These are phyloP conservation scores for Parnassius apollo DNA, from an alignment of 2,888 invertebrate species.

Conservation along the genomic window DNA sequence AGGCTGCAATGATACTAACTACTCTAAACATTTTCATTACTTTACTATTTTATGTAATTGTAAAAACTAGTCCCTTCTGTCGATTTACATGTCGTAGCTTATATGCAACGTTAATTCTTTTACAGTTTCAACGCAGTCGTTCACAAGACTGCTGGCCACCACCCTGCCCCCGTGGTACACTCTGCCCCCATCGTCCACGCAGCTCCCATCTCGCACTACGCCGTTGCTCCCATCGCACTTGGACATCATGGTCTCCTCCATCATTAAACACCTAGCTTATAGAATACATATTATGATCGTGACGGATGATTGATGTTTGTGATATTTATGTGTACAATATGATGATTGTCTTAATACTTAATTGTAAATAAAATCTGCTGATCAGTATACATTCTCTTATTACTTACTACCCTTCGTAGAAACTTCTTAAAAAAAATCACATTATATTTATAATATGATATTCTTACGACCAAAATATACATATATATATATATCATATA, in stretches of 20 bases:
- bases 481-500: no score
- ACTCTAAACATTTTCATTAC: no score
- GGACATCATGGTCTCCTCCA: conserved; percentile 71
- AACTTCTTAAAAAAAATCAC: background rate
- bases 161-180: conserved; percentile 66
- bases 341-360: conserved; percentile 62
- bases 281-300: conserved; percentile 53
- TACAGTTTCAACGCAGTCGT: conserved; percentile 79
- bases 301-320: conserved; percentile 75
- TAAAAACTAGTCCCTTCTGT: no score
- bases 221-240: conserved; percentile 55
- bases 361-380: conserved; percentile 77
- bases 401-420: no score
- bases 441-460: background rate
- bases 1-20: no score
- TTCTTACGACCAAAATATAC: background rate
- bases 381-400: conserved; percentile 43
- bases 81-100: no score
- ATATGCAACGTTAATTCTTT: conserved; percentile 25
- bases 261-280: conserved; percentile 60
- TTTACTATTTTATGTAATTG: no score
- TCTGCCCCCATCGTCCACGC: conserved; percentile 53
- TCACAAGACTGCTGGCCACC: conserved; percentile 74
- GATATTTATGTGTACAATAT: conserved; percentile 78
- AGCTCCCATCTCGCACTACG: conserved; percentile 55